These are phyloP conservation scores for Falcunculus frontatus DNA, from an alignment of 2,113 vertebrate species.

Conservation along the genomic window DNA sequence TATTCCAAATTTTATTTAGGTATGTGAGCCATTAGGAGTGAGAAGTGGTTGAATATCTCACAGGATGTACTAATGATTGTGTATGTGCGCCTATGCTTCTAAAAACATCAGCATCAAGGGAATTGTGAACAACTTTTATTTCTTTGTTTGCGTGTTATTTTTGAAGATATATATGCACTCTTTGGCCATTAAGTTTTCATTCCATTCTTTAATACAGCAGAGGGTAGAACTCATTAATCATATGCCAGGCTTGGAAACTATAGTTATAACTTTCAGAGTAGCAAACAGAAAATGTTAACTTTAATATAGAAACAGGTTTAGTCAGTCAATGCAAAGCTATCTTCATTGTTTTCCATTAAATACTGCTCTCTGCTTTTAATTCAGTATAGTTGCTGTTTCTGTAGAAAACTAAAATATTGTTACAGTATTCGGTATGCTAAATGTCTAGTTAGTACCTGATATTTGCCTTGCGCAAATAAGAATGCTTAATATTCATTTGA, in stretches of 20 bases:
- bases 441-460: background rate
- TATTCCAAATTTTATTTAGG: background rate
- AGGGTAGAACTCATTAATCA: constrained; percentile 59
- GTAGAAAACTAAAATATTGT: background rate
- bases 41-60: constrained; percentile 20
- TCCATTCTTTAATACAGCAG: constrained; percentile 50
- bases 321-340: constrained; percentile 20
- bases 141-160: constrained; percentile 27
- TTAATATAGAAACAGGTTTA: constrained; percentile 47
- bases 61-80: constrained; percentile 52
- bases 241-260: background rate
- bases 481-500: background rate
- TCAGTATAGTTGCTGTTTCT: background rate
- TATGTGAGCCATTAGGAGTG: background rate
- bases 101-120: constrained; percentile 24
- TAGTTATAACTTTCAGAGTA: constrained; percentile 36
- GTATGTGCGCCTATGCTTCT: background rate
- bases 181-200: constrained; percentile 61
- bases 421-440: background rate
- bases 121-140: constrained; percentile 26
- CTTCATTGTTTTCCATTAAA: constrained; percentile 17
- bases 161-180: constrained; percentile 44
- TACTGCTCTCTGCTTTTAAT: constrained; percentile 18
- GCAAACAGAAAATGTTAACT: constrained; percentile 43
- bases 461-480: background rate